Evolutionary conservation across 2,888 invertebrate species (phyloP).

Genomic region (Cheilosia vulpina): DNA sequence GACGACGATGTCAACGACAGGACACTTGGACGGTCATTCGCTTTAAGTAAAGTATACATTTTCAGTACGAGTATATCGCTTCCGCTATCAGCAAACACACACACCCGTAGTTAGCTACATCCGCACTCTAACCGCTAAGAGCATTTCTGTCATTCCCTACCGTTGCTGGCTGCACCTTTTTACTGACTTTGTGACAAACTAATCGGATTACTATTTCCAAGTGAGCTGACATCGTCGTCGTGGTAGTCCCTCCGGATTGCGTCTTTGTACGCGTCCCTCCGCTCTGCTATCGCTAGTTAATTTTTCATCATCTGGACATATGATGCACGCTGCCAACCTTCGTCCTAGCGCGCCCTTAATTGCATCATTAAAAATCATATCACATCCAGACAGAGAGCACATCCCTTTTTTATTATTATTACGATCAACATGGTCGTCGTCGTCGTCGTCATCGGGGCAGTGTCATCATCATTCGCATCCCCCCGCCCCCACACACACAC

Average conservation of each 20-base stretch:
- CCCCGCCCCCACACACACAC: neutral
- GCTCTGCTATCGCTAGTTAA: constrained; percentile 38
- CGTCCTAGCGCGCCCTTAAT: constrained; percentile 63
- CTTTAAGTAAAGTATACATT: constrained; percentile 54
- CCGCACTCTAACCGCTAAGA: neutral
- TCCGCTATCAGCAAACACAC: constrained; percentile 40
- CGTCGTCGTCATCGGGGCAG: neutral
- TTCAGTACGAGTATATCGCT: constrained; percentile 5
- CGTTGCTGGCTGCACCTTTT: constrained; percentile 28
- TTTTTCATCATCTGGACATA: constrained; percentile 73
- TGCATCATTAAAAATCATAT: constrained; percentile 75
- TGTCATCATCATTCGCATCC: neutral
- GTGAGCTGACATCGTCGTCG: constrained; percentile 50
- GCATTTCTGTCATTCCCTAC: neutral
- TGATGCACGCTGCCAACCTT: constrained; percentile 64
- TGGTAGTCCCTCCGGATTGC: neutral
- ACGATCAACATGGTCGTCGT: constrained; percentile 47
- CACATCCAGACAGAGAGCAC: constrained; percentile 62
- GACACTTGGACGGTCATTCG: constrained; percentile 62
- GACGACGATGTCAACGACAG: constrained; percentile 23
- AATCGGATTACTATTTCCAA: constrained; percentile 75
- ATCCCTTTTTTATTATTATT: constrained; percentile 49
- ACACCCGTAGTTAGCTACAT: neutral
- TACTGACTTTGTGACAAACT: constrained; percentile 59
- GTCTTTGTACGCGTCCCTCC: neutral